A percentile compares a stretch with the other conserved stretches of the same genome.
Conservation (phyloP, 2,888 invertebrate genomes). For the Epinotia ramella region DNA sequence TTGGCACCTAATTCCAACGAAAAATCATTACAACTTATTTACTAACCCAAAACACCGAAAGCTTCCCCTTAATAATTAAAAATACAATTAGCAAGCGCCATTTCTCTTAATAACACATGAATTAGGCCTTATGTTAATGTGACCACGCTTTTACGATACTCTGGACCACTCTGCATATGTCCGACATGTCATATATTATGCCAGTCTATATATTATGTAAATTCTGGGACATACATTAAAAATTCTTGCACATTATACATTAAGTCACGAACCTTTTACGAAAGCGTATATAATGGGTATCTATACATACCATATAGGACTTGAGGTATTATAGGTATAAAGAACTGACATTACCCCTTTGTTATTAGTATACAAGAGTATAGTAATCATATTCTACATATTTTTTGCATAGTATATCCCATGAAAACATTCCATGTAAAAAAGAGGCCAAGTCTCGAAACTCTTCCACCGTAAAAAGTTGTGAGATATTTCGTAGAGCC, state of each 20-base stretch:
- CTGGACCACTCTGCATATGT: conserved; percentile 30
- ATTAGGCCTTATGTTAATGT: conserved; percentile 64
- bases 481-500: no score
- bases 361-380: no score
- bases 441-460: no score
- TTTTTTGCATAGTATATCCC: no score
- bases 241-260: conserved; percentile 41
- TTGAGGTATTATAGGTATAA: not conserved
- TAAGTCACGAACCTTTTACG: conserved; percentile 24
- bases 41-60: not conserved
- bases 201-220: conserved; percentile 45
- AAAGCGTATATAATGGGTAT: conserved; percentile 22
- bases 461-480: no score
- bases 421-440: no score
- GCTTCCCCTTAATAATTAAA: conserved; percentile 50
- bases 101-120: conserved; percentile 59
- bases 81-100: conserved; percentile 57
- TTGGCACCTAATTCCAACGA: no score
- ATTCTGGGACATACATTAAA: conserved; percentile 38
- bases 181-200: conserved; percentile 36
- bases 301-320: not conserved
- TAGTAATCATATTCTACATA: no score
- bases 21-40: no score
- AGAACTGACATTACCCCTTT: no score
- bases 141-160: conserved; percentile 42